These are phyloP conservation scores for Verasper variegatus DNA, from an alignment of 2,113 vertebrate genomes.

Conservation along the genomic window DNA sequence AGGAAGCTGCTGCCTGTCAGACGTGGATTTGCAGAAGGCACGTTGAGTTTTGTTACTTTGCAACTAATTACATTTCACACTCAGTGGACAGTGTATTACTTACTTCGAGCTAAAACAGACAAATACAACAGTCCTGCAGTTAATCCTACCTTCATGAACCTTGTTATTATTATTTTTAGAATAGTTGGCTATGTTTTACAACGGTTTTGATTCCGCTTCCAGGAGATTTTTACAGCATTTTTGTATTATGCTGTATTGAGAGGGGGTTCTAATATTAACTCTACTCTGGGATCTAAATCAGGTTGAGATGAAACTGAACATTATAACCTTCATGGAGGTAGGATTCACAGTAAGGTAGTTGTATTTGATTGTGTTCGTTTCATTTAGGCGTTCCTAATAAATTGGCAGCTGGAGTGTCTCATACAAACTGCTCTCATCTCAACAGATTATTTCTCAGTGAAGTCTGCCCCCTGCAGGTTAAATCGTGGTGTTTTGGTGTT, in stretches of 20 bases:
- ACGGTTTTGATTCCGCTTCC: not conserved
- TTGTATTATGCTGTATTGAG: not conserved
- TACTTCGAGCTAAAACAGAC: not conserved
- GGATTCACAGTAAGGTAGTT: not conserved
- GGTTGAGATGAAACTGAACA: no score
- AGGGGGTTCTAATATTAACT: not conserved
- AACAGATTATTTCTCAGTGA: slow-evolving; percentile 31
- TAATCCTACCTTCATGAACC: not conserved
- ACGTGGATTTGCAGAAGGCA: not conserved
- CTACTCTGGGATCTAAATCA: not conserved
- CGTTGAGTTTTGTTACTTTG: not conserved
- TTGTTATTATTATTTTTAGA: not conserved
- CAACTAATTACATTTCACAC: not conserved
- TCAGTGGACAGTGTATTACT: not conserved
- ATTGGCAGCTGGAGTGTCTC: not conserved
- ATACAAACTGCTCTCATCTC: not conserved
- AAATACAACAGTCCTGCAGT: not conserved
- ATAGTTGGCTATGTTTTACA: not conserved
- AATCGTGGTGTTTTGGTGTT: not conserved
- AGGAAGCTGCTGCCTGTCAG: slow-evolving; percentile 4
- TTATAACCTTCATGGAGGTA: no score
- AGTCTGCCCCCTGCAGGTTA: slow-evolving; percentile 79
- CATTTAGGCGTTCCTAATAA: slow-evolving; percentile 8
- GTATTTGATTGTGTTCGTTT: not conserved
- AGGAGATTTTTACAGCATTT: no score